A percentile compares a stretch with the other conserved stretches of the same genome.
These are phyloP conservation scores for Betta splendens DNA, from an alignment of 2,797 vertebrate genomes.

Conservation along the genomic window DNA sequence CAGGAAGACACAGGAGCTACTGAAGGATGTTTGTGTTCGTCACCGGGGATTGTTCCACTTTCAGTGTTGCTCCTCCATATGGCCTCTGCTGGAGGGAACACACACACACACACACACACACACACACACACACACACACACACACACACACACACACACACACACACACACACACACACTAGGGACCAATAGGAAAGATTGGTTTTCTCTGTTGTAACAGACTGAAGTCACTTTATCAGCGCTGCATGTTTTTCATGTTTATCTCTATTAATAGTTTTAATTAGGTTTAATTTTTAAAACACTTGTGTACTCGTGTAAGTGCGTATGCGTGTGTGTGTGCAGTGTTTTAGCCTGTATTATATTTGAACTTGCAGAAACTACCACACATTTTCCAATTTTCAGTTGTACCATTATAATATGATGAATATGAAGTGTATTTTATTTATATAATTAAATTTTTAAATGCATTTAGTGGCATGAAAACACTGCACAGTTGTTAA, in stretches of 20 bases:
- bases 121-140: slow-evolving; percentile 7
- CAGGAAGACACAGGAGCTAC: slow-evolving; percentile 15
- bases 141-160: not conserved
- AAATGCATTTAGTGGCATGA: not conserved
- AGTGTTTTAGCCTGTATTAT: not conserved
- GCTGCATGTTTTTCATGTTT: not conserved
- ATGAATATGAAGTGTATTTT: no score
- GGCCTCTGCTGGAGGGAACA: slow-evolving; percentile 23
- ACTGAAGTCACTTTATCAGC: slow-evolving; percentile 34
- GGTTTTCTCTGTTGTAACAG: slow-evolving; percentile 63
- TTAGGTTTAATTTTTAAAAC: not conserved
- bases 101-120: slow-evolving; percentile 18
- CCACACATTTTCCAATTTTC: not conserved
- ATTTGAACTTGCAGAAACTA: not conserved
- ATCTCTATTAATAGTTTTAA: not conserved
- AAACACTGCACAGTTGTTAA: no score
- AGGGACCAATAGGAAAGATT: slow-evolving; percentile 48
- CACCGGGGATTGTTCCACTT: slow-evolving; percentile 45
- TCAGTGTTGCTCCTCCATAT: slow-evolving; percentile 14
- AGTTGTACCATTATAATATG: no score
- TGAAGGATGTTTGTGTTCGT: slow-evolving; percentile 47
- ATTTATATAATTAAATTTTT: no score
- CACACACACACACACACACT: not conserved
- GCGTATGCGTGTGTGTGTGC: not conserved
- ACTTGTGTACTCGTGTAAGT: no score